Percentiles rank a stretch among this genome's conserved stretches.
These are phyloP conservation scores for Branchipolynoe longqiensis DNA, from an alignment of 2,888 invertebrate species.

Conservation along the genomic window DNA sequence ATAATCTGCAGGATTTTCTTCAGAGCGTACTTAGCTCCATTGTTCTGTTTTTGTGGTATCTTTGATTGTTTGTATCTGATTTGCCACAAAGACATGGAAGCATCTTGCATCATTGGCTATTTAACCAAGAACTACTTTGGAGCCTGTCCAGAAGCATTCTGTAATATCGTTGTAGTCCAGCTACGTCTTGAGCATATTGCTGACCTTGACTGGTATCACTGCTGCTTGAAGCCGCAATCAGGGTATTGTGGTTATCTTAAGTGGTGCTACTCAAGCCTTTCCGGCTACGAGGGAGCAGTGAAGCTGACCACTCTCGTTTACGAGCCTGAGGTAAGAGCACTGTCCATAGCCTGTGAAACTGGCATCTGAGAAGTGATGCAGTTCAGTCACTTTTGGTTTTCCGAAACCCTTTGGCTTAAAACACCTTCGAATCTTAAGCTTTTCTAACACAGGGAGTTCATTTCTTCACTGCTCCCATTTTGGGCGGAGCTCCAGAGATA, in stretches of 20 bases:
- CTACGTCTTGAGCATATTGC: slow-evolving; percentile 57
- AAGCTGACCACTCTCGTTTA: slow-evolving; percentile 28
- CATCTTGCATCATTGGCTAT: slow-evolving; percentile 62
- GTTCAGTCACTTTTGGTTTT: not conserved
- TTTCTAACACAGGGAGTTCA: not conserved
- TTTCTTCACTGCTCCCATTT: slow-evolving; percentile 67
- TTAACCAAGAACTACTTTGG: slow-evolving; percentile 61
- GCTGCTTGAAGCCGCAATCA: slow-evolving; percentile 62
- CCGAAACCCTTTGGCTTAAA: slow-evolving; percentile 29
- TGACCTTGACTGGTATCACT: slow-evolving; percentile 50
- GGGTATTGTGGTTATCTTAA: slow-evolving; percentile 58
- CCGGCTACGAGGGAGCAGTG: slow-evolving; percentile 60
- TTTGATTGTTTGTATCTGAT: slow-evolving; percentile 70
- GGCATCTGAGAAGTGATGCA: slow-evolving; percentile 63
- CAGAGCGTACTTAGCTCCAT: slow-evolving; percentile 71
- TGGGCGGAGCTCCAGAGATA: slow-evolving; percentile 61
- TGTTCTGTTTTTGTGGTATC: slow-evolving; percentile 60
- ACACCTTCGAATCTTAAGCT: slow-evolving; percentile 30
- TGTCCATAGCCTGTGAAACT: slow-evolving; percentile 61
- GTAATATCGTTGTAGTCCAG: slow-evolving; percentile 26
- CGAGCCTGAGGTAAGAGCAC: slow-evolving; percentile 54
- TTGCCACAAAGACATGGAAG: slow-evolving; percentile 72
- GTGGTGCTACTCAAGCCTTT: slow-evolving; percentile 61
- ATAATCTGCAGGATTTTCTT: slow-evolving; percentile 75
- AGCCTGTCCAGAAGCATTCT: slow-evolving; percentile 64